Evolutionary conservation across 1,140 invertebrate species (phyloP), one percentile per base, ranked within the genome.

Genomic region (Diachasma alloeum): DNA sequence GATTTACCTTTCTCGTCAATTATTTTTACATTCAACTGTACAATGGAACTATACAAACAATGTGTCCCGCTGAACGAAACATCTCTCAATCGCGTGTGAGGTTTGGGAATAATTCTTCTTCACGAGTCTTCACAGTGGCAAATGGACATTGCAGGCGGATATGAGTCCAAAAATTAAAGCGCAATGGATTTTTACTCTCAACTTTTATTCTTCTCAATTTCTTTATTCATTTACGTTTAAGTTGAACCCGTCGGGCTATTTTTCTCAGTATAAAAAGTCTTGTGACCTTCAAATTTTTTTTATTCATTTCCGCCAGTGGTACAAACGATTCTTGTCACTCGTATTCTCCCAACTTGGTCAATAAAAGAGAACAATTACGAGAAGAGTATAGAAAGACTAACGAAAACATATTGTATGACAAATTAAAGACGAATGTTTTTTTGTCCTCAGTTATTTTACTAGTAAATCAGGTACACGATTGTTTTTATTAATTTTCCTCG

Each of bases 381-480:
- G 48, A 79, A 78, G 31, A 76, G 53, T 74, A 63, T 73, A 74
- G 4, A 63, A 17, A 59, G 22, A 63, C 9, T 59, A 77, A 68
- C 36, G 66, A 66, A 26, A 66, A 31, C 26, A 36, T 66, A 0
- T 11, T 31, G 31, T 6, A 37, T 37, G n/a, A 37, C 31, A 39
- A 37, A 17, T 39, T 63, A 63, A 63, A 26, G 59, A 89, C 88
- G 85, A 85, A 46, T 83, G 83, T 86, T 84, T 85, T 82, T 81
- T 69, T 69, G 71, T 19, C 72, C 77, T 73, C 44, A 78, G 59
- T 72, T 66, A 76, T 67, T 76, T 78, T 78, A 74, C 73, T 76
- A 73, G 82, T 78, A 88, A 87, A 87, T 88, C 87, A 88, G 87
- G 87, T 88, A 88, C 87, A 87, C 80, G 78, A 83, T 85, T 83